phyloP scores from a whole-genome alignment of 2,797 vertebrate genomes.

The Hoplostethus mediterraneus region DNA sequence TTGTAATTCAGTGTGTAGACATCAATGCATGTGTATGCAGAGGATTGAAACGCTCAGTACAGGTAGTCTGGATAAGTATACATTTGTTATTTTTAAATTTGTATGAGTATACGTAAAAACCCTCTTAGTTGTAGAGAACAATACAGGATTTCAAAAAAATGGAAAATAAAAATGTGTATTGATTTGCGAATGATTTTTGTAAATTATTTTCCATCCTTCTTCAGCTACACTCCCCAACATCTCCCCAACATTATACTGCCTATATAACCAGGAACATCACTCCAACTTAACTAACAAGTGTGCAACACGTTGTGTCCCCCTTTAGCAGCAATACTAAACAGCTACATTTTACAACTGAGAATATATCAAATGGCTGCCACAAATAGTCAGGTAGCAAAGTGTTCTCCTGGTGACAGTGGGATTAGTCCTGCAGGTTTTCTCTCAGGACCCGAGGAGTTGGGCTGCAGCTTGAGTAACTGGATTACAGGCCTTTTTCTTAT shows the following conservation, averaged over 20 bases:
- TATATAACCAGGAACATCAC: slow-evolving; percentile 6
- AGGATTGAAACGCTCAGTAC: background rate
- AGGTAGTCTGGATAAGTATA: background rate
- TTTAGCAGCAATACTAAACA: slow-evolving; percentile 48
- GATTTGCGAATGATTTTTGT: no score
- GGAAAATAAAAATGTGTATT: no score
- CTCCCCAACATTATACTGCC: slow-evolving; percentile 35
- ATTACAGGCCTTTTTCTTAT: slow-evolving; percentile 95
- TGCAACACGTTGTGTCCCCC: slow-evolving; percentile 58
- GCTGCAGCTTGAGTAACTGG: slow-evolving; percentile 90
- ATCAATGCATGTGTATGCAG: slow-evolving; percentile 1
- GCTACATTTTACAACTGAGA: slow-evolving; percentile 69
- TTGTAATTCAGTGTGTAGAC: background rate
- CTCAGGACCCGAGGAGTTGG: slow-evolving; percentile 86
- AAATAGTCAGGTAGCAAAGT: slow-evolving; percentile 77
- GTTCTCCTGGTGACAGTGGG: slow-evolving; percentile 72
- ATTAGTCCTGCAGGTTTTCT: slow-evolving; percentile 81
- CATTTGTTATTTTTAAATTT: background rate
- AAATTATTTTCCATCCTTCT: background rate
- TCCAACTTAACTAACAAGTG: slow-evolving; percentile 40
- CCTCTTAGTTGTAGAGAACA: background rate
- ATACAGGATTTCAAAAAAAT: no score
- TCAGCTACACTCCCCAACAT: background rate
- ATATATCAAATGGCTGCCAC: slow-evolving; percentile 79
- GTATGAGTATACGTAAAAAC: background rate